Evolutionary conservation across 2,113 vertebrate species (phyloP), one percentile per base, ranked within the genome.

Genomic region (Callipepla squamata): DNA sequence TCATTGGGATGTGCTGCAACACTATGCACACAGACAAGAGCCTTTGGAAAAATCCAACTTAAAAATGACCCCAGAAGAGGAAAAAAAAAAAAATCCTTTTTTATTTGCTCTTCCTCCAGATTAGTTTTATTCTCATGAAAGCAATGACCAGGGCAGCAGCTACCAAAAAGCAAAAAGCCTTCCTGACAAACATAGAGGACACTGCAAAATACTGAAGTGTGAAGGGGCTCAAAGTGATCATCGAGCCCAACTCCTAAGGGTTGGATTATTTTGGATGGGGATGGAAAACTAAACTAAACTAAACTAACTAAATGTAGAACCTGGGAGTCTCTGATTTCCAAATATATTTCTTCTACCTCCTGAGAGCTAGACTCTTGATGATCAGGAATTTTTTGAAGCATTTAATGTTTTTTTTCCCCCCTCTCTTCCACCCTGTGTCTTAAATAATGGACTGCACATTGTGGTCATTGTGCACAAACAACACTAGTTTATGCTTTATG

Each of bases 121-220:
- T 57, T 69, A 50, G 38, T 67, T 48, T 66, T 53, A 25, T 66
- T 59, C 38, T 59, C 58, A 40, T 22, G 21, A 44, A 65, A 78
- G 21, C 17, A 50, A 51, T 6, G 18, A 11, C 22, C 65, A 63
- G 48, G 14, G 20, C 28, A 36, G 50, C 11, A 78, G 32, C 26
- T 50, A 36, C 50, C 28, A 36, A 32, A 32, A 72, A 53, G 28
- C 38, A 30, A 59, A 67, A 55, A 80, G 61, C 26, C 20, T 57
- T 63, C 58, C 7, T 0, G 1, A 14, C 13, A 10, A 83, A 36
- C 19, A 21, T 19, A 1, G 2, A 30, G 8, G 9, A 34, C 3
- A 12, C 11, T 12, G 15, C 51, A 55, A 55, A 55, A 30, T 10
- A 26, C 15, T 38, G 36, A 18, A 18, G 5, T 26, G 9, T 17